Evolutionary conservation across 2,888 invertebrate genomes (phyloP), one percentile per base, ranked within the genome.

Genomic region (Troides aeacus): DNA sequence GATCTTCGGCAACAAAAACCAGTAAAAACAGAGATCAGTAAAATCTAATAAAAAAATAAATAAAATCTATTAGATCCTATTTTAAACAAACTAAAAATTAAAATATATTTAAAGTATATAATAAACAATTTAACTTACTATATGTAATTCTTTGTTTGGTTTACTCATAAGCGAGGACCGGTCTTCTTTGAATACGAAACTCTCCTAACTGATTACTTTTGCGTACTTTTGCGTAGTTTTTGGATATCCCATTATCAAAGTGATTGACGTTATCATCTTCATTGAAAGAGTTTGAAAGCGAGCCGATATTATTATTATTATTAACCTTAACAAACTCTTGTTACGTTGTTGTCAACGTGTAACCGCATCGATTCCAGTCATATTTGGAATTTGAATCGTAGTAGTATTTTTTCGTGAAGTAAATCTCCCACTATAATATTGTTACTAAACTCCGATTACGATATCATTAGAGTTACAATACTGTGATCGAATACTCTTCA

Each of bases 261-360:
- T 74, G 79, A 79, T 75, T 76, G 79, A 78, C 78, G 71, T 75
- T 80, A 80, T 81, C 78, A 69, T 58, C 71, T 71, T 64, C 69
- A 66, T 73, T 74, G 72, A 72, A 71, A 70, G 69, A 64, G 69
- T 68, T 71, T 62, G 68, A 65, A 66, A 62, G 66, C 50, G 68
- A 58, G 61, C 64, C 66, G 72, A 70, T 57, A 50, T 30, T 70
- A 66, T 66, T 69, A 23, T 23, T 64, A 64, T 64, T 64, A 63
- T 5, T 50, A 50, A 53, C 18, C 53, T n/a, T 53, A 12, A 7
- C n/a, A 53, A 53, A 53, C 53, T n/a, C n/a, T 46, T 46, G 12
- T 46, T 10, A 1, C 15, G 4, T 53, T 18, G 5, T 5, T n/a
- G 18, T 7, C n/a, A 53, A 53, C 53, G 3, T 18, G 7, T n/a